phyloP scores from a whole-genome alignment of 1,140 invertebrate genomes.

The Vanessa tameamea region DNA sequence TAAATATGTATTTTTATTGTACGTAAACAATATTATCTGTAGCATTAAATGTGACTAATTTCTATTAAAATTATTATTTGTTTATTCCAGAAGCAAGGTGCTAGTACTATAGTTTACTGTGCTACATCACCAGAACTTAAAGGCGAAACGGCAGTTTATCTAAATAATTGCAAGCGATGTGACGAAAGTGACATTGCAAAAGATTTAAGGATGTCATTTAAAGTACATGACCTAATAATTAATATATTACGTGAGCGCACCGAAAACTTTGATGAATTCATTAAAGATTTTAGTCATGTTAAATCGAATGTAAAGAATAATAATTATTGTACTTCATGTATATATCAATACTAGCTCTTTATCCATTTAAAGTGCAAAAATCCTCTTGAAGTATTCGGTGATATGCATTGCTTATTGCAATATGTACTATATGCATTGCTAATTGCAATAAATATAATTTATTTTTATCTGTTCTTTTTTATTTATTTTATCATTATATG shows the following conservation, averaged over 20 bases:
- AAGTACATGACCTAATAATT: conserved; percentile 55
- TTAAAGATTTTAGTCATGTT: conserved; percentile 1
- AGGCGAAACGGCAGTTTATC: conserved; percentile 92
- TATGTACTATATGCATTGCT: too few species aligned
- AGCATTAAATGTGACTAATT: too few species aligned
- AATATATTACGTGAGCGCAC: conserved; percentile 50
- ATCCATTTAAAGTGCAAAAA: too few species aligned
- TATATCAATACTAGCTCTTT: not conserved
- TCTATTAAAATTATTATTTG: not conserved
- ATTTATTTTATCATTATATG: too few species aligned
- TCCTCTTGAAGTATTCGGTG: too few species aligned
- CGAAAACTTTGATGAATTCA: conserved; percentile 16
- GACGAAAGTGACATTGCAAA: conserved; percentile 84
- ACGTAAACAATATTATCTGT: too few species aligned
- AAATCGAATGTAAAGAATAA: not conserved
- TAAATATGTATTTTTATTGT: too few species aligned
- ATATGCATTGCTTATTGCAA: too few species aligned
- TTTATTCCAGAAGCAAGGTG: conserved; percentile 91
- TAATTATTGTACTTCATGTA: not conserved
- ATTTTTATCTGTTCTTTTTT: too few species aligned
- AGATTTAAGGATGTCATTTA: conserved; percentile 73
- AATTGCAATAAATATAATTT: too few species aligned
- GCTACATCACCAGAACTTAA: conserved; percentile 90
- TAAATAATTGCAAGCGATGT: conserved; percentile 93
- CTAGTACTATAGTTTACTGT: conserved; percentile 92